Conservation (phyloP, 1,140 invertebrate genomes). For the Berghia stephanieae region DNA sequence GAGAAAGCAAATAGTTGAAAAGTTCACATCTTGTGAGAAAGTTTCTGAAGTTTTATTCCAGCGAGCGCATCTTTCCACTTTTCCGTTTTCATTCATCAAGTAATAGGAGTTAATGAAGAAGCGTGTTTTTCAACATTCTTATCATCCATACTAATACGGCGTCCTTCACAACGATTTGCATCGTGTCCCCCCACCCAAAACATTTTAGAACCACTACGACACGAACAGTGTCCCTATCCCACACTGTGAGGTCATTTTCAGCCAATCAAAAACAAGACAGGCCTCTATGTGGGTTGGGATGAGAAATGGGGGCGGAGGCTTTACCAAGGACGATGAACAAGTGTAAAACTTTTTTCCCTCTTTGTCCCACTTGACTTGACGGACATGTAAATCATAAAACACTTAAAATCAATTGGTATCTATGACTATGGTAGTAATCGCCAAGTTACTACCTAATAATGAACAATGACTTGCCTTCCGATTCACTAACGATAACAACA, state of each 20-base stretch:
- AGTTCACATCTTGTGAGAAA: too few species aligned
- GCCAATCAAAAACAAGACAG: constrained; percentile 33
- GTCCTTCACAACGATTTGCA: too few species aligned
- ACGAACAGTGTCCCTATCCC: constrained; percentile 14
- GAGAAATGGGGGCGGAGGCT: background rate
- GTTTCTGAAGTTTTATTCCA: too few species aligned
- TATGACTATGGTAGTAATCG: background rate
- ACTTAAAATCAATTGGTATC: background rate
- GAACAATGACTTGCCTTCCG: too few species aligned
- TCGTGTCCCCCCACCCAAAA: constrained; percentile 13
- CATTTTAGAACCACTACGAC: constrained; percentile 13
- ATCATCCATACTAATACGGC: constrained; percentile 5
- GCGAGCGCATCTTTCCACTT: too few species aligned
- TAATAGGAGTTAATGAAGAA: background rate
- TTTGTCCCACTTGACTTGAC: background rate
- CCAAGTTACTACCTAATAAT: too few species aligned
- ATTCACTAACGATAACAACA: too few species aligned
- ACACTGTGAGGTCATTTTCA: constrained; percentile 27
- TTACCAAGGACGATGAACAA: background rate
- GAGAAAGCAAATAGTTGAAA: too few species aligned
- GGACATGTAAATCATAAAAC: background rate
- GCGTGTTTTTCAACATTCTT: constrained; percentile 3
- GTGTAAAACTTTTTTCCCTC: background rate
- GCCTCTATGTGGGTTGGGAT: background rate
- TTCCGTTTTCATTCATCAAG: too few species aligned